Percentiles rank a stretch among this genome's conserved stretches.
Conservation (phyloP, 2,888 invertebrate genomes). For the Aphodius granarius region DNA sequence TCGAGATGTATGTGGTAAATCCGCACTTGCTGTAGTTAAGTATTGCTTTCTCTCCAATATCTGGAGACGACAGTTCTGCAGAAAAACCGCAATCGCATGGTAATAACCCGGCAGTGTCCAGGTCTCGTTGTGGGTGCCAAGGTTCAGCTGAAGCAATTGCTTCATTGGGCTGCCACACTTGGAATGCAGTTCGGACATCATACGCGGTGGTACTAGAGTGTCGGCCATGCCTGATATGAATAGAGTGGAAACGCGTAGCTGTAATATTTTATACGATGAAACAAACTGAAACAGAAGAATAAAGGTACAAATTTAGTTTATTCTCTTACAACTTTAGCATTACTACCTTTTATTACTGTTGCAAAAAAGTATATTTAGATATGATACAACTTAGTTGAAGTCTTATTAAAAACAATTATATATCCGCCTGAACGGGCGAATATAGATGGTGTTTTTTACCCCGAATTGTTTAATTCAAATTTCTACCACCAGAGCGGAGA, state of each 20-base stretch:
- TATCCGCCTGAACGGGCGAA: no score
- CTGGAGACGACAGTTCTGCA: slow-evolving; percentile 51
- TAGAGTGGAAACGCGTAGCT: slow-evolving; percentile 75
- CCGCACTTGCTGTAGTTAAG: slow-evolving; percentile 3
- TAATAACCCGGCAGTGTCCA: slow-evolving; percentile 88
- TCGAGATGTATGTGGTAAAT: slow-evolving; percentile 22
- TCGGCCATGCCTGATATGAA: slow-evolving; percentile 90
- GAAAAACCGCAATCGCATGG: slow-evolving; percentile 58
- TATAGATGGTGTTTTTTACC: no score
- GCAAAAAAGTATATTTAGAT: no score
- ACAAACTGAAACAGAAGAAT: slow-evolving; percentile 59
- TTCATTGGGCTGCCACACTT: slow-evolving; percentile 76
- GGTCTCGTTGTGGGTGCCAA: slow-evolving; percentile 93
- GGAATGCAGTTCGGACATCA: slow-evolving; percentile 82
- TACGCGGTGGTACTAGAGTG: slow-evolving; percentile 83
- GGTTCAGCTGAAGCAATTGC: slow-evolving; percentile 73
- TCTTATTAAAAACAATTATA: no score
- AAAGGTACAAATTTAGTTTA: not conserved
- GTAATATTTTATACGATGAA: slow-evolving; percentile 73
- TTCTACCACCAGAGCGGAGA: no score
- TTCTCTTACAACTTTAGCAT: not conserved
- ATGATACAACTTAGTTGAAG: no score
- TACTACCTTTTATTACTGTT: no score
- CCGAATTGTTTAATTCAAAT: no score
- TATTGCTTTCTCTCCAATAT: slow-evolving; percentile 31